phyloP scores from a whole-genome alignment of 1,140 invertebrate genomes.

The Camponotus floridanus region DNA sequence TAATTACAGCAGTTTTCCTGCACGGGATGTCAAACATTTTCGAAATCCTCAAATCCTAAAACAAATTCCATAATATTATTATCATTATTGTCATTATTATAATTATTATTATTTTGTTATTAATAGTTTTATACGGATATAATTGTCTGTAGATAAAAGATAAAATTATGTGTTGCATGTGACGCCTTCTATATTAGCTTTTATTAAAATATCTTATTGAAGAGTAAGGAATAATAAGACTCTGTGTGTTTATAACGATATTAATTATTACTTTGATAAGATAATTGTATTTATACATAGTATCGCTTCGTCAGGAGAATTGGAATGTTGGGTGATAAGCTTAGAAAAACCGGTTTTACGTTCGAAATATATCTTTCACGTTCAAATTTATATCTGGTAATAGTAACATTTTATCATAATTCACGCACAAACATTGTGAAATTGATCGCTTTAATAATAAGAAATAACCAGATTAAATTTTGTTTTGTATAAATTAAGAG shows the following conservation, averaged over 20 bases:
- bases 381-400: slow-evolving; percentile 9
- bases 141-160: neutral
- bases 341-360: slow-evolving; percentile 1
- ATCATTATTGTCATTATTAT: neutral
- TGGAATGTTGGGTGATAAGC: neutral
- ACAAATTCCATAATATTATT: neutral
- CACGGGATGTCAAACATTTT: neutral
- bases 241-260: neutral
- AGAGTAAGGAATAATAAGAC: neutral
- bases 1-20: slow-evolving; percentile 14
- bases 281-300: slow-evolving; percentile 19
- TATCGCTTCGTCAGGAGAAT: neutral
- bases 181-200: neutral
- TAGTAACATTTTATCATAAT: slow-evolving; percentile 27
- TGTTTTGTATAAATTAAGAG: no score
- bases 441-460: slow-evolving; percentile 28
- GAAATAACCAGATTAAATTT: neutral
- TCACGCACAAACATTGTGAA: slow-evolving; percentile 16
- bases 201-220: neutral
- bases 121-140: neutral
- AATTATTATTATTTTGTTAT: neutral
- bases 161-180: neutral
- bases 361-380: neutral
- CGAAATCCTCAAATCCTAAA: neutral
- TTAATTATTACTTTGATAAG: slow-evolving; percentile 18